Conservation (phyloP, 2,113 vertebrate genomes). For the Pseudolaguvia tuberculata region DNA sequence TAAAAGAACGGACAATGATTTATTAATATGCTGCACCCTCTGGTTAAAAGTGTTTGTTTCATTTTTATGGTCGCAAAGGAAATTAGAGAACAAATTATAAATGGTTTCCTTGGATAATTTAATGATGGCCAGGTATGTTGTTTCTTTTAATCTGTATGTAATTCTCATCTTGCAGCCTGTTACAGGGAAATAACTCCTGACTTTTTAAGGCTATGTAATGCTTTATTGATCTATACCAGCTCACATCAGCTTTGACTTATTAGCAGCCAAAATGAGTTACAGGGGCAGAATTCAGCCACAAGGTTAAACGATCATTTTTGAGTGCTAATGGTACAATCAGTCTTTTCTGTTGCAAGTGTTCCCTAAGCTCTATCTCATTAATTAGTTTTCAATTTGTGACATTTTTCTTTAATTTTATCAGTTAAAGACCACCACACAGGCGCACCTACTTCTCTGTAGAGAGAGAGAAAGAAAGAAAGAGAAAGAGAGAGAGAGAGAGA, state of each 20-base stretch:
- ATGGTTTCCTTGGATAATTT: slow-evolving; percentile 21
- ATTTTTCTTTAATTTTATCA: slow-evolving; percentile 48
- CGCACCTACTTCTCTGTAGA: neutral
- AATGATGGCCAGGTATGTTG: neutral
- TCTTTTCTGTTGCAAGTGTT: slow-evolving; percentile 41
- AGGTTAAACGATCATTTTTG: slow-evolving; percentile 41
- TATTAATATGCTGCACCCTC: slow-evolving; percentile 13
- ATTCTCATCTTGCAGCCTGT: slow-evolving; percentile 6
- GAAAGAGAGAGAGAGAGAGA: neutral
- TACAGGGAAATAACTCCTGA: neutral
- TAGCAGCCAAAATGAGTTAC: slow-evolving; percentile 29
- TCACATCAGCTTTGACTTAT: slow-evolving; percentile 30
- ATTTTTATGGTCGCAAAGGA: neutral
- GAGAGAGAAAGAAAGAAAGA: neutral
- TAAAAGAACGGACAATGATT: slow-evolving; percentile 5
- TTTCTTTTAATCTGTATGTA: slow-evolving; percentile 29
- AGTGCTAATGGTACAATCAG: slow-evolving; percentile 52
- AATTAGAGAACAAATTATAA: neutral
- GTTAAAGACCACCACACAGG: slow-evolving; percentile 9
- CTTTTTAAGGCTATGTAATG: slow-evolving; percentile 14
- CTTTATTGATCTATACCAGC: slow-evolving; percentile 27
- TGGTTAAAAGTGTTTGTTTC: slow-evolving; percentile 10
- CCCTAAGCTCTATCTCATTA: slow-evolving; percentile 45
- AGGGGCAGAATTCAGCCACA: slow-evolving; percentile 15
- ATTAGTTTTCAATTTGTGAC: slow-evolving; percentile 48